A percentile compares a stretch with the other conserved stretches of the same genome.
Conservation (phyloP, 2,113 vertebrate genomes). For the Sturnus vulgaris region DNA sequence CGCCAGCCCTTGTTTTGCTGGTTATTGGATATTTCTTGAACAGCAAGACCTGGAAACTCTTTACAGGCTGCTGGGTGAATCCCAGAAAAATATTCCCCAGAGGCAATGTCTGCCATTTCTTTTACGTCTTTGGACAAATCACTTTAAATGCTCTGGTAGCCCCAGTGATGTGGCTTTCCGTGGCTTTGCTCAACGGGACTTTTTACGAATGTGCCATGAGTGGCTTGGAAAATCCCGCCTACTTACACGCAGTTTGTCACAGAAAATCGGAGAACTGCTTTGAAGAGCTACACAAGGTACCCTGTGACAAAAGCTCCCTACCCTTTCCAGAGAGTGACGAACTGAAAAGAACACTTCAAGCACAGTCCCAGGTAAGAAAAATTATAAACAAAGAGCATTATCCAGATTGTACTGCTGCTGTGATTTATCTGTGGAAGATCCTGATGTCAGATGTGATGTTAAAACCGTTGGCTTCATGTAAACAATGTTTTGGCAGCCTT, state of each 20-base stretch:
- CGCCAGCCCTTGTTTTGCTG: conserved; percentile 84
- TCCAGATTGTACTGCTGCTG: neutral
- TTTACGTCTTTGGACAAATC: conserved; percentile 65
- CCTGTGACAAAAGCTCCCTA: conserved; percentile 80
- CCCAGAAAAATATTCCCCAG: conserved; percentile 71
- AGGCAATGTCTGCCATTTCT: conserved; percentile 53
- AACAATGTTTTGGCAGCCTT: neutral
- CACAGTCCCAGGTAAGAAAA: conserved; percentile 90
- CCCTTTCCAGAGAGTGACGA: conserved; percentile 71
- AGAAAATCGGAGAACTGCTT: conserved; percentile 77
- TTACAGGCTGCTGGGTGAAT: conserved; percentile 87
- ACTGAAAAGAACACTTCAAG: conserved; percentile 82
- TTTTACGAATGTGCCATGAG: conserved; percentile 94
- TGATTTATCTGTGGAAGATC: neutral
- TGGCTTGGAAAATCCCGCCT: conserved; percentile 73
- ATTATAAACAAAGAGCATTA: neutral
- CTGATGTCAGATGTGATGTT: neutral
- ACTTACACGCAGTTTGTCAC: conserved; percentile 78
- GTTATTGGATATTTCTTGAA: conserved; percentile 84
- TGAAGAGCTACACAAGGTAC: conserved; percentile 77
- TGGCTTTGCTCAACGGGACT: conserved; percentile 89
- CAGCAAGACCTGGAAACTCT: conserved; percentile 82
- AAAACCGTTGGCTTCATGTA: neutral
- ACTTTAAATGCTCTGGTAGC: conserved; percentile 79
- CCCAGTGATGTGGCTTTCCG: conserved; percentile 90